A percentile compares a stretch with the other conserved stretches of the same genome.
Evolutionary conservation across 2,113 vertebrate genomes (phyloP).

Genomic region (Podarcis muralis): DNA sequence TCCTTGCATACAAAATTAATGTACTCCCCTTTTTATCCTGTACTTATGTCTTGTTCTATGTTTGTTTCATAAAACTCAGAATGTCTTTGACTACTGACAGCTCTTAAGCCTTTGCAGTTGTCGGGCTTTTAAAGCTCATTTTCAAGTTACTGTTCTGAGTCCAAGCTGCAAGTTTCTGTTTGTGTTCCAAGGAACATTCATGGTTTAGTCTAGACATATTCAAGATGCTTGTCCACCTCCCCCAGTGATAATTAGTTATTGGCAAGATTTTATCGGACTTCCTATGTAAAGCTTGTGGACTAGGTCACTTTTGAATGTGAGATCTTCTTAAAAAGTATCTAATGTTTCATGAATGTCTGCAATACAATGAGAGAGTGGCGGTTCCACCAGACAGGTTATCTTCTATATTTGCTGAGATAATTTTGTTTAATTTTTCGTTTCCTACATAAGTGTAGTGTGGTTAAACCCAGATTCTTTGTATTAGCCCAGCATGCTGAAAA

Average conservation of each 20-base stretch:
- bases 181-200: not conserved
- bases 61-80: slow-evolving; percentile 1
- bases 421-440: slow-evolving; percentile 6
- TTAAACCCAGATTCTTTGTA: not conserved
- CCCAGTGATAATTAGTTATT: slow-evolving; percentile 1
- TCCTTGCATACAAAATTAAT: not conserved
- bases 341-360: not conserved
- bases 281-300: not conserved
- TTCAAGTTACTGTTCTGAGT: not conserved
- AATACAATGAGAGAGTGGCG: not conserved
- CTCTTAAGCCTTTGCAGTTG: not conserved
- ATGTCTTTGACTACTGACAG: not conserved
- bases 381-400: not conserved
- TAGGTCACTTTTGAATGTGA: not conserved
- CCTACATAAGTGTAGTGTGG: not conserved
- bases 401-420: not conserved
- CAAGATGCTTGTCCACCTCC: slow-evolving; percentile 1
- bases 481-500: not conserved
- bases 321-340: not conserved
- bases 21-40: not conserved
- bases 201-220: slow-evolving; percentile 10
- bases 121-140: not conserved
- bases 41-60: not conserved
- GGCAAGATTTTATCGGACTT: slow-evolving; percentile 11
- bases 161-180: not conserved